A percentile compares a stretch with the other conserved stretches of the same genome.
phyloP scores from a whole-genome alignment of 2,113 vertebrate genomes.

The Petaurus breviceps region DNA sequence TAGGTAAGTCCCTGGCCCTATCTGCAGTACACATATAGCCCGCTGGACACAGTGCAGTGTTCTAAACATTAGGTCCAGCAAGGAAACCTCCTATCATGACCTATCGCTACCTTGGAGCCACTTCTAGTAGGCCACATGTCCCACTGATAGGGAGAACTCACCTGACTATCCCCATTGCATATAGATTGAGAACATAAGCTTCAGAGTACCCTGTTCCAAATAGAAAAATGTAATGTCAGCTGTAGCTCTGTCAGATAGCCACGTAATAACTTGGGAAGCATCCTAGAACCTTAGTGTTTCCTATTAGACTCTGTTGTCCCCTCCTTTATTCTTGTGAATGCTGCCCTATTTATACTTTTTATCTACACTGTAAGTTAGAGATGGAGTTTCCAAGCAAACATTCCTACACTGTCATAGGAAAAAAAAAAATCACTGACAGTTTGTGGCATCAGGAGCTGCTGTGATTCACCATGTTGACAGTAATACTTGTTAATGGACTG shows the following conservation, averaged over 20 bases:
- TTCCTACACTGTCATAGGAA: neutral
- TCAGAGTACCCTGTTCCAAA: neutral
- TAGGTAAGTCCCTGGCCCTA: neutral
- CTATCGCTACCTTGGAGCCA: neutral
- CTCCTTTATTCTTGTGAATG: neutral
- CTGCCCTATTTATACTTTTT: conserved; percentile 20
- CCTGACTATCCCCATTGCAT: neutral
- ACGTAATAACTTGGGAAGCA: neutral
- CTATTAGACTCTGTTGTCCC: neutral
- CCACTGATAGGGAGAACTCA: neutral
- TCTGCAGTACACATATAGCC: neutral
- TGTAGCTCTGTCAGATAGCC: neutral
- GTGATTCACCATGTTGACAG: neutral
- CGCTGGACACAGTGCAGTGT: neutral
- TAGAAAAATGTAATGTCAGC: neutral
- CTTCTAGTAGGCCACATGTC: neutral
- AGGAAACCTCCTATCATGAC: neutral
- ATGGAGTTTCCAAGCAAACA: neutral
- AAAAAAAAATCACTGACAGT: neutral
- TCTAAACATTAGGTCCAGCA: neutral
- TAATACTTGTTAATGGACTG: neutral
- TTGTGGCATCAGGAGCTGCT: neutral
- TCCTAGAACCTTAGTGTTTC: neutral
- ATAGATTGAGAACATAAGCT: neutral
- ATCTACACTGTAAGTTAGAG: neutral